Conservation (phyloP, 1,140 invertebrate species). For the Solenopsis invicta region DNA sequence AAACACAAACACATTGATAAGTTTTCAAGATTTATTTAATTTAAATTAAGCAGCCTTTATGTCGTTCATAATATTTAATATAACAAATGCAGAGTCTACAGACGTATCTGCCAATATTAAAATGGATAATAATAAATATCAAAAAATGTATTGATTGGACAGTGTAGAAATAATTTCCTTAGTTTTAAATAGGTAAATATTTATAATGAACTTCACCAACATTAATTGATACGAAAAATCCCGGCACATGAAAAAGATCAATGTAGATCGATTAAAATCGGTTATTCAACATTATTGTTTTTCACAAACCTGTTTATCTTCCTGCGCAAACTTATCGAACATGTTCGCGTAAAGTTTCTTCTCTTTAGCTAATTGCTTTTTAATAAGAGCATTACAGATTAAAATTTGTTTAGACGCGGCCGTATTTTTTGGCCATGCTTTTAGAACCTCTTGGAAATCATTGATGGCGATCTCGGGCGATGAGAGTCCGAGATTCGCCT, state of each 20-base stretch:
- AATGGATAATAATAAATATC: background rate
- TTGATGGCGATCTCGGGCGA: slow-evolving; percentile 93
- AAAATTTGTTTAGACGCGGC: slow-evolving; percentile 93
- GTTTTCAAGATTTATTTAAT: slow-evolving; percentile 47
- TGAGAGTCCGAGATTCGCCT: slow-evolving; percentile 92
- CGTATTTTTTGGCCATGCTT: slow-evolving; percentile 93
- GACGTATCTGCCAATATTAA: background rate
- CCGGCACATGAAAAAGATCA: background rate
- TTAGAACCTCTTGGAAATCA: slow-evolving; percentile 92
- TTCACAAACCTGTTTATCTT: slow-evolving; percentile 91
- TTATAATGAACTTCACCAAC: slow-evolving; percentile 20
- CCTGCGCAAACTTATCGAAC: slow-evolving; percentile 96
- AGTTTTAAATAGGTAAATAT: background rate
- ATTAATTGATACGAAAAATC: slow-evolving; percentile 15
- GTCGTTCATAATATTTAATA: slow-evolving; percentile 4
- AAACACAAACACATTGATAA: slow-evolving; percentile 66
- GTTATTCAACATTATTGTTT: slow-evolving; percentile 62
- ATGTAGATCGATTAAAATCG: background rate
- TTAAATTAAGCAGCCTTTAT: slow-evolving; percentile 35
- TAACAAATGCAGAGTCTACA: slow-evolving; percentile 40
- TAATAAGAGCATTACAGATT: slow-evolving; percentile 92
- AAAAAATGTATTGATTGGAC: background rate
- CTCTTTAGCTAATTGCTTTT: slow-evolving; percentile 93
- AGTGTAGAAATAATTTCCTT: background rate
- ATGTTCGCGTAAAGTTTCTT: slow-evolving; percentile 97